Evolutionary conservation across 35 echinoderm and acorn worm genomes (phyloP).

Genomic region (Acanthaster planci): DNA sequence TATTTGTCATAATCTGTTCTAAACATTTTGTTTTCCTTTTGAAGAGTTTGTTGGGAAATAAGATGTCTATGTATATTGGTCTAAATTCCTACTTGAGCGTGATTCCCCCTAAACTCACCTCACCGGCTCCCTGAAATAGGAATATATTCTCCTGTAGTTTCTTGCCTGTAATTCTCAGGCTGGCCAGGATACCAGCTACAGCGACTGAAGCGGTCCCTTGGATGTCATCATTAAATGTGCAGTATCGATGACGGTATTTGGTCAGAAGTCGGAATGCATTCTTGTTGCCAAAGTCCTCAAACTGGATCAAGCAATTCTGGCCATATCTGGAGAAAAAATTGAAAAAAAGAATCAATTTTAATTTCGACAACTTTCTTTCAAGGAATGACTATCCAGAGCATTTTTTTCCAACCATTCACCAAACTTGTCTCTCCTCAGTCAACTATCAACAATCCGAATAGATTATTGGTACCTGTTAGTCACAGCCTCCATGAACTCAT

Average conservation of each 20-base stretch:
- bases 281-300: conserved; percentile 98
- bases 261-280: conserved; percentile 95
- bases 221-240: conserved; percentile 98
- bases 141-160: conserved; percentile 82
- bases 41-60: too few species aligned
- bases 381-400: too few species aligned
- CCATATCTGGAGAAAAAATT: conserved; percentile 73
- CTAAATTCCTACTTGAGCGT: too few species aligned
- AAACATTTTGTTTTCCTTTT: too few species aligned
- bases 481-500: conserved; percentile 95
- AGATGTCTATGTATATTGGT: too few species aligned
- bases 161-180: conserved; percentile 79
- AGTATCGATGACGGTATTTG: conserved; percentile 93
- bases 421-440: too few species aligned
- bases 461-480: conserved; percentile 63
- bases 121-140: conserved; percentile 88
- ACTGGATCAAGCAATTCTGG: conserved; percentile 88
- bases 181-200: conserved; percentile 88
- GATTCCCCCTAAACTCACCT: conserved; percentile 50
- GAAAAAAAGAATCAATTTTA: too few species aligned
- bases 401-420: too few species aligned
- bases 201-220: conserved; percentile 97
- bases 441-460: too few species aligned
- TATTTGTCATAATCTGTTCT: too few species aligned
- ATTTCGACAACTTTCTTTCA: too few species aligned